Percentiles rank a stretch among this genome's conserved stretches.
These are phyloP conservation scores for Onthophagus sagittarius DNA, from an alignment of 2,888 invertebrate genomes.

Conservation along the genomic window DNA sequence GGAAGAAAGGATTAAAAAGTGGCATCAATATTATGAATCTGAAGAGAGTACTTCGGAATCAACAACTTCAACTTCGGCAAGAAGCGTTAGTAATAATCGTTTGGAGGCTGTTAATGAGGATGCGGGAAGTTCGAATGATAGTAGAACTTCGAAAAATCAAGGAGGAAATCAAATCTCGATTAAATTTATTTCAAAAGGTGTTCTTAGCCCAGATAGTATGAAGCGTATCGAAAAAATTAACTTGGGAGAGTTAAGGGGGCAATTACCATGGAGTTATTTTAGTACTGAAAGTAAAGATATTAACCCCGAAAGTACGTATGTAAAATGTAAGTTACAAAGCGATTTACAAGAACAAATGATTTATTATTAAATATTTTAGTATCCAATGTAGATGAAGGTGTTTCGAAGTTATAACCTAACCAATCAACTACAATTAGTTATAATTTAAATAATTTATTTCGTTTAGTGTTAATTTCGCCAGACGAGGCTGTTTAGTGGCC, in stretches of 20 bases:
- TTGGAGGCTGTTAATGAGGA: background rate
- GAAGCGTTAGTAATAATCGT: background rate
- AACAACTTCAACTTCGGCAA: too few relatives aligned
- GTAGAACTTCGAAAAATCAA: too few relatives aligned
- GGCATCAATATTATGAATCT: background rate
- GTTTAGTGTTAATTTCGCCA: background rate
- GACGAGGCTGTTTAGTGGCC: background rate
- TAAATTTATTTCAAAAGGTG: background rate
- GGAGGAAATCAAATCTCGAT: background rate
- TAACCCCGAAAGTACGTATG: background rate
- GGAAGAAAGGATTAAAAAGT: background rate
- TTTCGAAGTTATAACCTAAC: too few relatives aligned
- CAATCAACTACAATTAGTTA: too few relatives aligned
- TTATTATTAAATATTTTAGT: too few relatives aligned
- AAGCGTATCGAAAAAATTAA: background rate
- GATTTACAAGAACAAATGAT: background rate
- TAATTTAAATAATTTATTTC: background rate
- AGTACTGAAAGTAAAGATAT: background rate
- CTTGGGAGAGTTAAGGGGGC: background rate
- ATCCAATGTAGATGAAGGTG: too few relatives aligned
- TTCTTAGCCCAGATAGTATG: background rate
- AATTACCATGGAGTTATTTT: background rate
- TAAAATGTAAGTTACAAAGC: background rate
- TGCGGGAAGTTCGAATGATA: background rate
- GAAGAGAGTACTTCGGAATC: background rate